A percentile compares a stretch with the other conserved stretches of the same genome.
These are phyloP conservation scores for Orestias chungarensis DNA, from an alignment of 2,797 vertebrate genomes.

Conservation along the genomic window DNA sequence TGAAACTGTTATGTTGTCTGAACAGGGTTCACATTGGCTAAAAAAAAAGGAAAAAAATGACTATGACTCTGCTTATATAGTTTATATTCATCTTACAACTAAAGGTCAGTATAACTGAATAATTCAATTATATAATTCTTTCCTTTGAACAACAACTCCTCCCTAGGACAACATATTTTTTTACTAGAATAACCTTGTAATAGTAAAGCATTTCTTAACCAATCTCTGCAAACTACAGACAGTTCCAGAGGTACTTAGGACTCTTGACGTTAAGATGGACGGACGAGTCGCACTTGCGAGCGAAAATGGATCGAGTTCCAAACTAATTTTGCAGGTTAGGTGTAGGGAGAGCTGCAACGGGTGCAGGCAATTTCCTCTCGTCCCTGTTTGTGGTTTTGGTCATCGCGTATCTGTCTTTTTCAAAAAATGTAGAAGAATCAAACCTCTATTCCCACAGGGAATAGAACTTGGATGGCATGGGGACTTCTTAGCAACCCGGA, in stretches of 20 bases:
- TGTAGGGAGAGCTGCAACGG: not conserved
- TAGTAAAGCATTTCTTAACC: not conserved
- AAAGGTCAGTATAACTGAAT: not conserved
- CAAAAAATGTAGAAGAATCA: no score
- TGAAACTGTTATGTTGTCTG: not conserved
- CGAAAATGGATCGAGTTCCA: not conserved
- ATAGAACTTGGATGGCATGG: not conserved
- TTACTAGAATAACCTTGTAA: not conserved
- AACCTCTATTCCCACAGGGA: no score
- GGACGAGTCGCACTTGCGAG: not conserved
- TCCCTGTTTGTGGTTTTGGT: not conserved
- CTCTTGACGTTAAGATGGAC: no score
- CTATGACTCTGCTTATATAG: not conserved
- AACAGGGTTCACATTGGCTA: not conserved
- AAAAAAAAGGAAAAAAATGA: not conserved
- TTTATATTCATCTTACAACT: not conserved
- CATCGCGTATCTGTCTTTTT: not conserved
- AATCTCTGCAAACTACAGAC: not conserved
- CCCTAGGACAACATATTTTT: not conserved
- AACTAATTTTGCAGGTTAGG: not conserved
- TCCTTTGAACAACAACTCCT: not conserved
- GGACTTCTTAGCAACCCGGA: not conserved
- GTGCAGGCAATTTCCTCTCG: not conserved
- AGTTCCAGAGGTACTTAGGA: not conserved
- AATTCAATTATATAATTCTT: not conserved